Base-by-base conservation (phyloP, 2,797 vertebrate species). In the Acanthornis magna region DNA sequence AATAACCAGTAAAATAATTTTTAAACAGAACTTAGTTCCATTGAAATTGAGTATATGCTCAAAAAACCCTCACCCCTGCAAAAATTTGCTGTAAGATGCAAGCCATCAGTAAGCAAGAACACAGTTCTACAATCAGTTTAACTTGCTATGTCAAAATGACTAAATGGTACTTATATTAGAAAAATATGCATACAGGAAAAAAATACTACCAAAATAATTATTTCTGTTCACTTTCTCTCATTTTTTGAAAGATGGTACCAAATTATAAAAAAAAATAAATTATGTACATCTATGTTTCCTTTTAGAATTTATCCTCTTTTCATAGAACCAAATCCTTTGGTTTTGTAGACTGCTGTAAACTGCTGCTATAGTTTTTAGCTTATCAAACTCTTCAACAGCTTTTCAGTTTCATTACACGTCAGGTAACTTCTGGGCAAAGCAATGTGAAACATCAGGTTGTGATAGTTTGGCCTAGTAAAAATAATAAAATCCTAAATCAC, bases 41-140 rank as follows among this genome's bases (percentile, higher is more conserved):
- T 2, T 92, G 22, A 70, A 16, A 50, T 25, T 73, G 32, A 62
- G 4, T 20, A 78, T 54, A 20, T 76, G 20, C 3, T 83, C 9
- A 58, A 27, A 72, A 77, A 48, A 36, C 3, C 0, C 1, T 10
- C 40, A 42, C 40, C 1, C 3, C 3, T 7, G 4, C 12, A 22
- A 88, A 72, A 47, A 29, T 5, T 19, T 75, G 14, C 26, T 47
- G 13, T 16, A 55, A 68, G n/a, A 67, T 38, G 42, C 16, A 23
- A 62, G 17, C 4, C 27, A 18, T 36, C 23, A 84, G 6, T 26
- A 87, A 83, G 20, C 5, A 68, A 58, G 18, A 48, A 68, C 23
- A 3, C 5, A 71, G 84, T 40, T 38, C 27, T 4, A 23, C 25
- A 60, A 51, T 71, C 5, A 65, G 47, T 54, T 70, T 61, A 55